Evolutionary conservation across 1,140 invertebrate species (phyloP).

Genomic region (Polypedilum vanderplanki): DNA sequence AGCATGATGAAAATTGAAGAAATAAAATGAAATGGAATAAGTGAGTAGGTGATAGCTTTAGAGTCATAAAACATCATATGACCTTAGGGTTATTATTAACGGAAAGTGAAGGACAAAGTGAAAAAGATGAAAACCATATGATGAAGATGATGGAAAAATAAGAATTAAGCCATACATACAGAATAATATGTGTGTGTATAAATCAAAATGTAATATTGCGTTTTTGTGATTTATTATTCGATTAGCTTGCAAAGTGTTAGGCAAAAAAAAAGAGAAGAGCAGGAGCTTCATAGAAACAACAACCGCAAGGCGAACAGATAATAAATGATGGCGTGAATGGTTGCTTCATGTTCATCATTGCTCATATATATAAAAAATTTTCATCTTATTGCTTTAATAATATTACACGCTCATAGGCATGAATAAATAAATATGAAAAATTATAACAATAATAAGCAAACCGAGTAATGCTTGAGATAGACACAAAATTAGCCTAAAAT

Average conservation of each 20-base stretch:
- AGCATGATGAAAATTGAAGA: too few species aligned
- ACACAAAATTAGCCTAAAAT: conserved; percentile 6
- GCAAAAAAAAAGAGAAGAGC: not conserved
- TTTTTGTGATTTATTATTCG: conserved; percentile 23
- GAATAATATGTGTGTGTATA: not conserved
- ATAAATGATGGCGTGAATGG: conserved; percentile 24
- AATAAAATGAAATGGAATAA: too few species aligned
- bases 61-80: too few species aligned
- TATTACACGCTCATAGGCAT: not conserved
- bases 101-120: not conserved
- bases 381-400: conserved; percentile 7
- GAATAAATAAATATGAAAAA: not conserved
- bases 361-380: not conserved
- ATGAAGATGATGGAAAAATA: not conserved
- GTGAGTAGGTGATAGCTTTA: too few species aligned
- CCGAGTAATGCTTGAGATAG: not conserved
- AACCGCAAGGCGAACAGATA: conserved; percentile 9
- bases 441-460: too few species aligned
- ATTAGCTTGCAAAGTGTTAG: not conserved
- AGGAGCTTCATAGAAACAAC: not conserved
- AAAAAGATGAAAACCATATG: not conserved
- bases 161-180: not conserved
- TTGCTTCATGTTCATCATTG: not conserved
- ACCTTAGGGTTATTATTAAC: not conserved
- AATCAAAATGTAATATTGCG: conserved; percentile 19